Percentiles rank a stretch among this genome's conserved stretches.
Evolutionary conservation across 2,113 vertebrate genomes (phyloP).

Genomic region (Hucho hucho): DNA sequence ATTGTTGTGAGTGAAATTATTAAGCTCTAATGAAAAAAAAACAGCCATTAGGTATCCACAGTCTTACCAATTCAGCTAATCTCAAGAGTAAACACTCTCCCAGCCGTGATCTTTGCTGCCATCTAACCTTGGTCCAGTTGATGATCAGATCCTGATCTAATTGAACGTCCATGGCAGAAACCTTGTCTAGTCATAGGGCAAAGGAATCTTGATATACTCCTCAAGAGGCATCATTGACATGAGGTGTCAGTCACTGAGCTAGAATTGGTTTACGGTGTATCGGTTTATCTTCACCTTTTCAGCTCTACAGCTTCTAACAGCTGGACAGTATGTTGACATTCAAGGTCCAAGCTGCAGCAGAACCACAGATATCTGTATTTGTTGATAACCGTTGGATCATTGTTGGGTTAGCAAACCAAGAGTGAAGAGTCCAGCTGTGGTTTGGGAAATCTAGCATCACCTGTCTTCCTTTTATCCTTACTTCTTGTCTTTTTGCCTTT

Average conservation of each 20-base stretch:
- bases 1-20: neutral
- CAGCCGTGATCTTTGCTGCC: slow-evolving; percentile 40
- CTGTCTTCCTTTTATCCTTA: slow-evolving; percentile 20
- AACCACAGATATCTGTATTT: neutral
- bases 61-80: slow-evolving; percentile 38
- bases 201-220: slow-evolving; percentile 52
- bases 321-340: neutral
- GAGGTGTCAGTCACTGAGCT: slow-evolving; percentile 28
- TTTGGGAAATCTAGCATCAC: slow-evolving; percentile 4
- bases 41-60: neutral
- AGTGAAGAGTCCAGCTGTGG: neutral
- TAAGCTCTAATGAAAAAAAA: neutral
- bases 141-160: slow-evolving; percentile 60
- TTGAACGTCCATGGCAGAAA: slow-evolving; percentile 36
- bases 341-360: neutral
- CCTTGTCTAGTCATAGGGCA: slow-evolving; percentile 22
- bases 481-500: slow-evolving; percentile 58
- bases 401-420: neutral
- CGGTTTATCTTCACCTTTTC: too few relatives aligned
- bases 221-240: slow-evolving; percentile 34
- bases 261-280: slow-evolving; percentile 11
- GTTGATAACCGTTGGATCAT: neutral
- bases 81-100: slow-evolving; percentile 39
- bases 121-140: slow-evolving; percentile 60
- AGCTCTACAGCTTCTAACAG: too few relatives aligned